Evolutionary conservation across 2,888 invertebrate species (phyloP).

Genomic region (Catocala nupta): DNA sequence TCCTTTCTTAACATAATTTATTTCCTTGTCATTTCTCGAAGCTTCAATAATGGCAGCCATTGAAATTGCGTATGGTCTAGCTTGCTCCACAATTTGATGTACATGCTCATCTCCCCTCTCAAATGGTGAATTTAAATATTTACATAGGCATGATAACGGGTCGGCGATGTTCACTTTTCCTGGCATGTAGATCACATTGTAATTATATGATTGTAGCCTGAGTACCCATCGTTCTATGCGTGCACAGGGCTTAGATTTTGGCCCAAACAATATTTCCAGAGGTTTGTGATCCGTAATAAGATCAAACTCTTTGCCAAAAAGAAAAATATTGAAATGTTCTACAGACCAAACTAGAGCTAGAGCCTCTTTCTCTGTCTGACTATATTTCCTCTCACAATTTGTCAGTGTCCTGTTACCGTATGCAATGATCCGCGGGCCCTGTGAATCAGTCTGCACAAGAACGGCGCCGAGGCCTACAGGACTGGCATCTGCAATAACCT

Average conservation of each 20-base stretch:
- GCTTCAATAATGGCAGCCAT: constrained; percentile 5
- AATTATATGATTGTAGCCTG: no score
- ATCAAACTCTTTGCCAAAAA: constrained; percentile 29
- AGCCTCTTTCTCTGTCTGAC: no score
- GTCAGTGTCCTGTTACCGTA: no score
- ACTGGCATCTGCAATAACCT: no score
- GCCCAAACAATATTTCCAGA: constrained; percentile 30
- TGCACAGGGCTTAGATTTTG: constrained; percentile 44
- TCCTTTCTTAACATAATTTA: constrained; percentile 8
- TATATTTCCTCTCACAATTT: no score
- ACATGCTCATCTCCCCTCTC: background rate
- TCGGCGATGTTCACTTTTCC: constrained; percentile 46
- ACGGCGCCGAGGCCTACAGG: no score
- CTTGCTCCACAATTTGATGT: constrained; percentile 5
- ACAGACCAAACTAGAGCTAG: constrained; percentile 30
- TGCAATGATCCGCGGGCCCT: no score
- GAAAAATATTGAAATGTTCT: constrained; percentile 22
- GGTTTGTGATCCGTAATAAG: constrained; percentile 40
- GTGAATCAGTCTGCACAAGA: no score
- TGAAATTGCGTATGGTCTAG: constrained; percentile 16
- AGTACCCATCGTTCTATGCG: constrained; percentile 44
- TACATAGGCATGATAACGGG: constrained; percentile 28
- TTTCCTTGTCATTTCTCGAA: no score
- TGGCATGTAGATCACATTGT: constrained; percentile 25
- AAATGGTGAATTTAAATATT: background rate